Percentiles rank a stretch among this genome's conserved stretches.
phyloP scores from a whole-genome alignment of 2,888 invertebrate species.

The Drosophila anceps region DNA sequence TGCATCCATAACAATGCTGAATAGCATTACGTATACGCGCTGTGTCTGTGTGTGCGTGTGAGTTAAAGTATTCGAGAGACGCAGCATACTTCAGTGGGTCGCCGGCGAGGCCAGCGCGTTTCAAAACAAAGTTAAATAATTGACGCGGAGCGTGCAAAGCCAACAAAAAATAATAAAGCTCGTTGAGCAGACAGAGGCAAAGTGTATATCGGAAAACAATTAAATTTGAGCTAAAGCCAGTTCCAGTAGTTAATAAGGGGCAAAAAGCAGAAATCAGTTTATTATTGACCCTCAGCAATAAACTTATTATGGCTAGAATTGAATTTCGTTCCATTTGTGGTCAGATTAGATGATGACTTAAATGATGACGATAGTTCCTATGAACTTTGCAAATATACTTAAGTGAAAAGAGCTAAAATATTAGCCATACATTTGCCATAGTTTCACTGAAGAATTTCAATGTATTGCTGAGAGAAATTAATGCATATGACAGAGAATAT shows the following conservation, averaged over 20 bases:
- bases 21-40: constrained; percentile 37
- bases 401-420: too few species aligned
- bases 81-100: constrained; percentile 20
- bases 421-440: too few species aligned
- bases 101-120: constrained; percentile 6
- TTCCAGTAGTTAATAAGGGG: neutral
- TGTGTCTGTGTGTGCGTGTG: constrained; percentile 13
- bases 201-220: neutral
- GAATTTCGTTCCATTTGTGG: neutral
- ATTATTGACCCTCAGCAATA: too few species aligned
- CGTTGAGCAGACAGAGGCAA: neutral
- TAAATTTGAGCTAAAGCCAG: neutral
- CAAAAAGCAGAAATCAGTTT: too few species aligned
- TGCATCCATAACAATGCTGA: constrained; percentile 6
- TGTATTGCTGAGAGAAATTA: neutral
- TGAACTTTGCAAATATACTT: too few species aligned
- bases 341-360: neutral
- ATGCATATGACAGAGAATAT: neutral
- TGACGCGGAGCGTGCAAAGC: constrained; percentile 12
- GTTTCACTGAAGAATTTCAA: too few species aligned
- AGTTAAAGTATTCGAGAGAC: constrained; percentile 1
- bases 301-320: too few species aligned
- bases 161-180: constrained; percentile 5
- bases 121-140: constrained; percentile 24
- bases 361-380: too few species aligned